Evolutionary conservation across 2,113 vertebrate species (phyloP).

Genomic region (Numida meleagris): DNA sequence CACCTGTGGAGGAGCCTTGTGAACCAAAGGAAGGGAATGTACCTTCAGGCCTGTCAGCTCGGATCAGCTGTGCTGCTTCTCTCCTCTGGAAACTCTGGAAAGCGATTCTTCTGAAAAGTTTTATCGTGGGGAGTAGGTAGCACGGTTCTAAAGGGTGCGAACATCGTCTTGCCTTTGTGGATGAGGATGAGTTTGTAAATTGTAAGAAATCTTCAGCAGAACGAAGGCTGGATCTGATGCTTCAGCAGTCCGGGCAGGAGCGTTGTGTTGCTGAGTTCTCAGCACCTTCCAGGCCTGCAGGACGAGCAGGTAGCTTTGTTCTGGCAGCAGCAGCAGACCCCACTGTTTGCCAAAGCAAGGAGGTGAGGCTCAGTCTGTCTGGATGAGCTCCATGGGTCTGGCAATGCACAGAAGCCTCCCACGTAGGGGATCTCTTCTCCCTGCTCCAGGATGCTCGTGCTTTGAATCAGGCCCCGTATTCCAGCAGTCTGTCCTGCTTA

Average conservation of each 20-base stretch:
- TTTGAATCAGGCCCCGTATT: too few relatives aligned
- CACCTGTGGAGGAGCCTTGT: too few relatives aligned
- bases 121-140: too few relatives aligned
- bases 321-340: background rate
- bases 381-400: background rate
- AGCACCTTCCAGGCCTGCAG: background rate
- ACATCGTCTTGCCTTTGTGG: background rate
- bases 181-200: background rate
- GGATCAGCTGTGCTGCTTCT: too few relatives aligned
- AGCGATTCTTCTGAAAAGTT: background rate
- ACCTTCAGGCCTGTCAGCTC: too few relatives aligned
- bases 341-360: background rate
- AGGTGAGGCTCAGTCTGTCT: background rate
- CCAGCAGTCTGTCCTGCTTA: too few relatives aligned
- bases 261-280: accelerated
- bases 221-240: accelerated
- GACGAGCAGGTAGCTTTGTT: background rate
- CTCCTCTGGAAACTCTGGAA: background rate
- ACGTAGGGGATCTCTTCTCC: too few relatives aligned
- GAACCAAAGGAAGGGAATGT: too few relatives aligned
- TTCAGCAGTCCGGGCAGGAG: background rate
- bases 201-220: background rate
- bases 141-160: too few relatives aligned
- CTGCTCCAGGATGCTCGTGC: too few relatives aligned
- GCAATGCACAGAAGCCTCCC: too few relatives aligned